Conservation (phyloP, 2,113 vertebrate genomes). For the Oreochromis spilurus region DNA sequence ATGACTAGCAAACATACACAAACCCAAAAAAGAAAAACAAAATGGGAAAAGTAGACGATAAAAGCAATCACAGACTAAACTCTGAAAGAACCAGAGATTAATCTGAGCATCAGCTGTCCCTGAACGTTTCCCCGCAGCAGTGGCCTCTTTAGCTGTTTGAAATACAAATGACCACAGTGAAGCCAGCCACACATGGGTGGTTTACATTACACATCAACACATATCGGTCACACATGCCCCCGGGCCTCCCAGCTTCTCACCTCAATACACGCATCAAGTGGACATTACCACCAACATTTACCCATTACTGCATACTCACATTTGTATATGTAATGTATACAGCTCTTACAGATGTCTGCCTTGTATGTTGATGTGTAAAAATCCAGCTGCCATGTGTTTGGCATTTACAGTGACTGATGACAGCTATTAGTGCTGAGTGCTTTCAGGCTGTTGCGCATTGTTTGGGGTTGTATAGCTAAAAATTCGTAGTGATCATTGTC, state of each 20-base stretch:
- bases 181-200: conserved; percentile 51
- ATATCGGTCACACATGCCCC: conserved; percentile 42
- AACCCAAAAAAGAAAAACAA: neutral
- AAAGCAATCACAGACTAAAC: neutral
- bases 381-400: neutral
- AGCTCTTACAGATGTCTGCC: conserved; percentile 8
- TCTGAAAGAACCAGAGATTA: neutral
- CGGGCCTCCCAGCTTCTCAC: conserved; percentile 16
- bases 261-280: conserved; percentile 23
- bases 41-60: neutral
- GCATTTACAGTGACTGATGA: neutral
- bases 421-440: neutral
- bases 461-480: neutral
- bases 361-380: conserved; percentile 26
- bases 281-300: conserved; percentile 30
- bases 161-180: conserved; percentile 57
- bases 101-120: conserved; percentile 37
- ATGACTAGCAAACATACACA: neutral
- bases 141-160: conserved; percentile 36
- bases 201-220: conserved; percentile 63
- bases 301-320: conserved; percentile 33
- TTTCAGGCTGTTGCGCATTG: neutral
- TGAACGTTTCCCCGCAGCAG: conserved; percentile 26
- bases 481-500: neutral
- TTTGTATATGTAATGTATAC: conserved; percentile 23